These are phyloP conservation scores for Sesamia inferens DNA, from an alignment of 2,888 invertebrate genomes.

Conservation along the genomic window DNA sequence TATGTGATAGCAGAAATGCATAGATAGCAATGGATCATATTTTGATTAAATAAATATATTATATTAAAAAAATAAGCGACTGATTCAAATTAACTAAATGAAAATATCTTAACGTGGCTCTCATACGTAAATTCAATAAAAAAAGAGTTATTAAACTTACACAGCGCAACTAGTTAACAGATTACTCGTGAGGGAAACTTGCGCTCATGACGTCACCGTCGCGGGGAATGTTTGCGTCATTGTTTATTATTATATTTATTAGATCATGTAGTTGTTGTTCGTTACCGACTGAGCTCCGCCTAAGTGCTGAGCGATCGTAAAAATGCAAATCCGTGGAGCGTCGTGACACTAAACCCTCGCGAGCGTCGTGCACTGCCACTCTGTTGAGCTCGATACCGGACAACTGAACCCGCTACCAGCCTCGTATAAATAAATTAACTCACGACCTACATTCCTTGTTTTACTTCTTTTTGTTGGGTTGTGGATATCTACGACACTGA, in stretches of 20 bases:
- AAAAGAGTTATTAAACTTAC: no score
- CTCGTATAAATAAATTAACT: neutral
- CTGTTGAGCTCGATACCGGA: neutral
- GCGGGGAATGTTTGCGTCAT: neutral
- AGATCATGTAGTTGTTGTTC: neutral
- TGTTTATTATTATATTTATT: neutral
- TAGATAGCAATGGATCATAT: no score
- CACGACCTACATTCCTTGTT: neutral
- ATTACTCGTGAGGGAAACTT: neutral
- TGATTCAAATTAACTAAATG: neutral
- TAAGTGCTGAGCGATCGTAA: neutral
- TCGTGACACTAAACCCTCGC: neutral
- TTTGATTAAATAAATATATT: no score
- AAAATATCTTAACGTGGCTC: neutral
- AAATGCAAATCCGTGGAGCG: neutral
- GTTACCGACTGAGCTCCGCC: neutral
- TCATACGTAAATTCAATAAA: no score
- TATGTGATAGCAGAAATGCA: no score
- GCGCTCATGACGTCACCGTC: neutral
- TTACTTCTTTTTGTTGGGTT: neutral
- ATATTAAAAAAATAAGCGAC: no score
- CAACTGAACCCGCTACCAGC: neutral
- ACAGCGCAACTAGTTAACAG: neutral
- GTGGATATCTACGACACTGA: neutral
- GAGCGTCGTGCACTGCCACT: neutral